These are phyloP conservation scores for Cyphomyrus discorhynchus DNA, from an alignment of 2,113 vertebrate species.

Conservation along the genomic window DNA sequence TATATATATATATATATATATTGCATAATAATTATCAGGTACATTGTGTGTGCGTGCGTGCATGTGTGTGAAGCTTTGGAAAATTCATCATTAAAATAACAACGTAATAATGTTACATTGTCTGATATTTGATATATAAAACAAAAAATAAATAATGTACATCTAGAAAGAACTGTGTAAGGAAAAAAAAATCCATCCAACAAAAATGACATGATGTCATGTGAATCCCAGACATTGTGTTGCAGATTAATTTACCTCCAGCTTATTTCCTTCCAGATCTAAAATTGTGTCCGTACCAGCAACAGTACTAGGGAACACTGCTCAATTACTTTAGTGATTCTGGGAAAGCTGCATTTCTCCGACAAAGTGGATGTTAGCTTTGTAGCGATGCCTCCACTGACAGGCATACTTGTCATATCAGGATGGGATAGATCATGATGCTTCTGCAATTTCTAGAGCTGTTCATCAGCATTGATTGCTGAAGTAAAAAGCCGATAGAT, in stretches of 20 bases:
- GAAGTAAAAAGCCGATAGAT: background rate
- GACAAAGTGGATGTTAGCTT: background rate
- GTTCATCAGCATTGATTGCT: background rate
- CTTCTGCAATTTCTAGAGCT: background rate
- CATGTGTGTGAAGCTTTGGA: background rate
- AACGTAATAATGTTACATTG: background rate
- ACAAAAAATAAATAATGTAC: background rate
- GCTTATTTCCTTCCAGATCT: background rate
- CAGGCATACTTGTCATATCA: background rate
- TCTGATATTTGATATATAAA: background rate
- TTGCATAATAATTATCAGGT: too few species aligned
- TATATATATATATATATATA: too few species aligned
- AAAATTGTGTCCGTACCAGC: background rate
- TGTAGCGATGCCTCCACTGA: background rate
- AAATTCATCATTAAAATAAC: background rate
- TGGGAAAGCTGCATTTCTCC: background rate
- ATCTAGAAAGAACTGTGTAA: background rate
- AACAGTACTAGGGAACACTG: background rate
- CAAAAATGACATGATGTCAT: background rate
- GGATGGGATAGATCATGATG: background rate
- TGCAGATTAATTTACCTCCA: background rate
- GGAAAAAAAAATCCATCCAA: background rate
- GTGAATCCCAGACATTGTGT: background rate
- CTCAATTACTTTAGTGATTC: background rate
- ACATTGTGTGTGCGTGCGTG: background rate